phyloP scores from a whole-genome alignment of 1,140 invertebrate genomes.

The Bombus soroeensis region DNA sequence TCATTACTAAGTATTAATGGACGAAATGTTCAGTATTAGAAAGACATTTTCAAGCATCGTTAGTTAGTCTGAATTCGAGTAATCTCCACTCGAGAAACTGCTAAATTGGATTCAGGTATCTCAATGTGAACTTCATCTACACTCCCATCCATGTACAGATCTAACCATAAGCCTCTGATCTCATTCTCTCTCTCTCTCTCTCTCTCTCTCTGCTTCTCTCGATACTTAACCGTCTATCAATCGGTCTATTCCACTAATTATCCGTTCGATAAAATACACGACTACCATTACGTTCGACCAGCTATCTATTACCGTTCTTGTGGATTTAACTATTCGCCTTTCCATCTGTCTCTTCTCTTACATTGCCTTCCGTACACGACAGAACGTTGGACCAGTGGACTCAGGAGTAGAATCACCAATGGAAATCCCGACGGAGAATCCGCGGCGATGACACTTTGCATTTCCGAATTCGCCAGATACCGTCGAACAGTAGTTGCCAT shows the following conservation, averaged over 20 bases:
- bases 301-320: neutral
- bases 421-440: conserved; percentile 30
- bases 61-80: neutral
- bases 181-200: neutral
- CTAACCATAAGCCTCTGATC: neutral
- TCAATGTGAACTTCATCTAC: neutral
- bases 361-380: neutral
- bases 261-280: neutral
- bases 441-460: conserved; percentile 44
- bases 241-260: conserved; percentile 11
- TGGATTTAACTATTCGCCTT: neutral
- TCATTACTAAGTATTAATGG: neutral
- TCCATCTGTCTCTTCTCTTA: neutral
- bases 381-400: neutral
- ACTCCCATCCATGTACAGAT: neutral
- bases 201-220: too few species aligned
- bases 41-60: neutral
- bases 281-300: neutral
- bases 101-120: neutral
- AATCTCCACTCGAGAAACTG: neutral
- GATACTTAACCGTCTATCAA: neutral
- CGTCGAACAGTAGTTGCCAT: conserved; percentile 22
- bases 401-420: conserved; percentile 5
- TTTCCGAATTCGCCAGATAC: conserved; percentile 31
- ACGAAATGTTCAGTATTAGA: neutral